Base-by-base conservation (phyloP, 1,140 invertebrate genomes). In the Aphidius gifuensis region DNA sequence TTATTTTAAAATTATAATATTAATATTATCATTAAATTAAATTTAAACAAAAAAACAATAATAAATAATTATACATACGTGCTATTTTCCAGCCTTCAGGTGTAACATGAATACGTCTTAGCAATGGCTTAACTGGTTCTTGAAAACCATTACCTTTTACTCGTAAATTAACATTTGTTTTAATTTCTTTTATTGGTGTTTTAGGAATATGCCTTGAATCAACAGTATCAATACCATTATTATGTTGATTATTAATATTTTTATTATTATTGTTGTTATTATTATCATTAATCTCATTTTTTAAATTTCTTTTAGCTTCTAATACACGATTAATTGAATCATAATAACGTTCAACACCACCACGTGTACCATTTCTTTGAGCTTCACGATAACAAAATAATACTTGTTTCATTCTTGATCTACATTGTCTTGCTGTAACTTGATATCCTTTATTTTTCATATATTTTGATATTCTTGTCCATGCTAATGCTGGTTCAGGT, bases 391-490 rank as follows among this genome's bases (percentile, higher is more conserved):
- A 82, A 59, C 80, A 81, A 5, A 82, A 74, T 5, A 82, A 50
- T 0, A 82, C 72, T 8, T 79, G 79, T 60, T 82, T 81, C 73
- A 82, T 82, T 16, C 80, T 68, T 2, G 79, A 80, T 50, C 76
- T 70, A 59, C 80, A 82, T 50, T 82, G 79, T 62, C 79, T 80
- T 0, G 68, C 77, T 6, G 68, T 69, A 4, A 80, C 79, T 60
- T 75, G 74, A 47, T 80, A 82, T 0, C 80, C 80, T 42, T 82
- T 82, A 47, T 80, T 81, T 16, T 67, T 74, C 78, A 82, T 80
- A 48, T 80, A 82, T 5, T 72, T 70, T 0, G 77, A 76, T 3
- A 82, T 66, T 50, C 73, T 81, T 9, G 81, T 79, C 80, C 80
- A 82, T 57, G 79, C 75, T 8, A 79, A 60, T 44, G 79, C 78